Conservation (phyloP, 2,797 vertebrate genomes). For the Apogon talboti region DNA sequence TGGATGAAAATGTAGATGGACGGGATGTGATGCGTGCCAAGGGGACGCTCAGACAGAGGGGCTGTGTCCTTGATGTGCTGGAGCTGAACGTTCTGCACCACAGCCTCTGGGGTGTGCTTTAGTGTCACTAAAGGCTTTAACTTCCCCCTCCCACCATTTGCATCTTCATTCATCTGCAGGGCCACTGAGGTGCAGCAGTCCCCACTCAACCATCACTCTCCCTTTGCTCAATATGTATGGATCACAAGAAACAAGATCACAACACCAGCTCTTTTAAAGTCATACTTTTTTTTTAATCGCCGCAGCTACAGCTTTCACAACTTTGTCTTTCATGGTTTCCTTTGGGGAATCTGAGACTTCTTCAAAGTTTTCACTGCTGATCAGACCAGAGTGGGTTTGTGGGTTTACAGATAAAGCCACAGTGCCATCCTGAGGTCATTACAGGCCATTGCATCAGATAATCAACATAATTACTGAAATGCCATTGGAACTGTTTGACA, state of each 20-base stretch:
- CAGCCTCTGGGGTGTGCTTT: conserved; percentile 74
- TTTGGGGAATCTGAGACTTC: conserved; percentile 65
- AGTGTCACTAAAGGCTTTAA: conserved; percentile 78
- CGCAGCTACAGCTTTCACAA: conserved; percentile 66
- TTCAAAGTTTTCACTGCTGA: conserved; percentile 69
- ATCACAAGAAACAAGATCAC: conserved; percentile 82
- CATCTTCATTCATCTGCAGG: conserved; percentile 75
- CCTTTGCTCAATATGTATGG: conserved; percentile 78
- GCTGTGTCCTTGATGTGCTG: conserved; percentile 72
- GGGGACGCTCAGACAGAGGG: conserved; percentile 59
- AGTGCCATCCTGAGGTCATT: conserved; percentile 80
- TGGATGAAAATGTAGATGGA: conserved; percentile 71
- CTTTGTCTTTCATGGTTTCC: conserved; percentile 75
- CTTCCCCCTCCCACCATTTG: conserved; percentile 68
- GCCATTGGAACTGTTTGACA: neutral
- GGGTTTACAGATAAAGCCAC: conserved; percentile 65
- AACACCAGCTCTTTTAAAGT: conserved; percentile 75
- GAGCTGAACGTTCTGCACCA: conserved; percentile 58
- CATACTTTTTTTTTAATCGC: conserved; percentile 70
- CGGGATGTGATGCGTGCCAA: conserved; percentile 61
- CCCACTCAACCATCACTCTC: conserved; percentile 73
- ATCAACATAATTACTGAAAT: neutral
- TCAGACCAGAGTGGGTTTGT: conserved; percentile 10
- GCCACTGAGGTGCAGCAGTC: conserved; percentile 69
- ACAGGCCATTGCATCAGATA: conserved; percentile 23